Evolutionary conservation across 2,797 vertebrate genomes (phyloP).

Genomic region (Tiaroga cobitis): DNA sequence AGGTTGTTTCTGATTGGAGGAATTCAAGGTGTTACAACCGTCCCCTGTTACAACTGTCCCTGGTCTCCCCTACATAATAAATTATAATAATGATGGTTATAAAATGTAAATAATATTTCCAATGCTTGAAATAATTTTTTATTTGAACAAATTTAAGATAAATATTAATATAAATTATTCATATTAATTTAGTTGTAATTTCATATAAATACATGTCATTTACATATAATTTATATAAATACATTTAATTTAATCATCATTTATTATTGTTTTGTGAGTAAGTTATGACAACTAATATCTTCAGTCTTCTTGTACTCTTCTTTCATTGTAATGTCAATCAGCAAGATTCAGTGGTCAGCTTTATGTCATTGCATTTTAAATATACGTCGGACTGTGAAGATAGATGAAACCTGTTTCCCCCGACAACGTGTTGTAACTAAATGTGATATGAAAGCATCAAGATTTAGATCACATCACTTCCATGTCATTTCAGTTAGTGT

Average conservation of each 20-base stretch:
- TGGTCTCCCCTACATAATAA: too few relatives aligned
- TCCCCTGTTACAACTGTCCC: too few relatives aligned
- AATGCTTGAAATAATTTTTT: neutral
- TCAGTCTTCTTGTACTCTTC: neutral
- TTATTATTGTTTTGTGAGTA: neutral
- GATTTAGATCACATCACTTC: neutral
- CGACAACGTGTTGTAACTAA: neutral
- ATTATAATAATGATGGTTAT: neutral
- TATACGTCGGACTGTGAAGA: neutral
- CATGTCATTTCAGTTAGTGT: neutral
- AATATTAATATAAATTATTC: neutral
- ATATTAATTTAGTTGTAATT: neutral
- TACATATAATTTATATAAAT: neutral
- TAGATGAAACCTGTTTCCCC: neutral
- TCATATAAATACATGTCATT: too few relatives aligned
- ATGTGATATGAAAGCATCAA: neutral
- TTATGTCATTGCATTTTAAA: neutral
- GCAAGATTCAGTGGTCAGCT: neutral
- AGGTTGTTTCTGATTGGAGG: too few relatives aligned
- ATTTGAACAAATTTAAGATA: neutral
- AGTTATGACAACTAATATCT: neutral
- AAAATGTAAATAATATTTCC: neutral
- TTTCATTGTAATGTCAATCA: neutral
- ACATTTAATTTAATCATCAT: neutral
- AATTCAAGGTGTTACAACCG: too few relatives aligned